phyloP scores from a whole-genome alignment of 2,113 vertebrate genomes.

The Riparia riparia region DNA sequence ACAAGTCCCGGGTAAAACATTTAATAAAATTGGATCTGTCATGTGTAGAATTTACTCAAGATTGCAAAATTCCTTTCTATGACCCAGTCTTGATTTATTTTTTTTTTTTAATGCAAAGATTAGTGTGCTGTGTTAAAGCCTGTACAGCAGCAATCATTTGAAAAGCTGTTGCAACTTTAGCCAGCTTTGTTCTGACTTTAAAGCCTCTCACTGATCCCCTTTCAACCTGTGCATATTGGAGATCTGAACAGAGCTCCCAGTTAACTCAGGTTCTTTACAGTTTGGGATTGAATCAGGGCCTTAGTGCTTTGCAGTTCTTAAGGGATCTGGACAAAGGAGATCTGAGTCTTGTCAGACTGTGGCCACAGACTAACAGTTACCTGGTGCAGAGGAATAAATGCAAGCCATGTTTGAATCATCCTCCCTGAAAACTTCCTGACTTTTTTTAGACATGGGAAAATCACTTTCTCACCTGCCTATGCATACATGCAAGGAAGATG shows the following conservation, averaged over 20 bases:
- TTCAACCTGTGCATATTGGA: neutral
- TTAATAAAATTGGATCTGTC: neutral
- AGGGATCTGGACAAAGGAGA: neutral
- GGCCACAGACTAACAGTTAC: neutral
- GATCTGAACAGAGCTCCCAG: neutral
- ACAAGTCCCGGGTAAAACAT: neutral
- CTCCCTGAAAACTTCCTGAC: neutral
- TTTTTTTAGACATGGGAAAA: slow-evolving; percentile 87
- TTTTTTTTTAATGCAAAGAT: neutral
- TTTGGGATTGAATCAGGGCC: neutral
- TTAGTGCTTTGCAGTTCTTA: neutral
- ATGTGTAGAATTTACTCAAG: neutral
- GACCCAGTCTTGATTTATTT: neutral
- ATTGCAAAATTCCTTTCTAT: neutral
- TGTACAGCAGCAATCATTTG: neutral
- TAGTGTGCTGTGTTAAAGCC: neutral
- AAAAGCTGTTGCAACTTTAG: neutral
- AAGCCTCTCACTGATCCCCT: rapidly evolving
- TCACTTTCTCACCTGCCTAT: slow-evolving; percentile 86
- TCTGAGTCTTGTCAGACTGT: rapidly evolving
- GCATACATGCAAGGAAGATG: slow-evolving; percentile 80
- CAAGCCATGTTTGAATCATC: neutral
- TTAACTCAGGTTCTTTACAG: neutral
- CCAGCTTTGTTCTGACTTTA: neutral
- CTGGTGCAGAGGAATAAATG: neutral